Percentiles rank a stretch among this genome's conserved stretches.
phyloP scores from a whole-genome alignment of 2,113 vertebrate species.

The Propithecus coquereli region DNA sequence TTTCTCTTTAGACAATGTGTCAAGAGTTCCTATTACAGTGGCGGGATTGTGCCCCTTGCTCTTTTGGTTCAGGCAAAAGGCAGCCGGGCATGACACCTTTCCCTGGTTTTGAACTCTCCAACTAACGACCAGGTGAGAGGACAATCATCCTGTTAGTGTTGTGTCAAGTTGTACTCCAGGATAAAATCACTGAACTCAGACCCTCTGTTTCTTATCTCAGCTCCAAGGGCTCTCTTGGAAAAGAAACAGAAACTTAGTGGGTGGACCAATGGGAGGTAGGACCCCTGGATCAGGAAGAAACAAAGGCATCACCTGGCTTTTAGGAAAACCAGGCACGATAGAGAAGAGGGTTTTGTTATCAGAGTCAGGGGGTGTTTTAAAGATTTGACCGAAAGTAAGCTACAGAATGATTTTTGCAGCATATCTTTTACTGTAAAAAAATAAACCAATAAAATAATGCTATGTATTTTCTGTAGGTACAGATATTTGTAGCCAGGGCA shows the following conservation, averaged over 20 bases:
- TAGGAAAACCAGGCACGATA: neutral
- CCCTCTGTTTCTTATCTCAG: neutral
- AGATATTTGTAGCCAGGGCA: neutral
- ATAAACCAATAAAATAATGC: neutral
- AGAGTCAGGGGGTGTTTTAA: neutral
- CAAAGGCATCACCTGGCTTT: neutral
- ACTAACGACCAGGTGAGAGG: conserved; percentile 2
- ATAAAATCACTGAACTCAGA: neutral
- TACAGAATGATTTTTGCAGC: neutral
- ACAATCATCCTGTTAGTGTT: neutral
- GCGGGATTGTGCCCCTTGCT: neutral
- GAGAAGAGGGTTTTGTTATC: neutral
- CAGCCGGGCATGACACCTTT: neutral
- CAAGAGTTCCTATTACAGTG: neutral
- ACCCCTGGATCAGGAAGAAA: neutral
- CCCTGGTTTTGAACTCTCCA: conserved; percentile 8
- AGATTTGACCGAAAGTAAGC: neutral
- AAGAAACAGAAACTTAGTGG: neutral
- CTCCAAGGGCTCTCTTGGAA: neutral
- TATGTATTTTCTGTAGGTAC: neutral
- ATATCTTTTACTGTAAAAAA: neutral
- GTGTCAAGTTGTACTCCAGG: neutral
- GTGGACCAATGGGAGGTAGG: neutral
- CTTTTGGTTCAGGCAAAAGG: neutral
- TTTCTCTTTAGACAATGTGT: neutral